These are phyloP conservation scores for Dicyrtoma fusca DNA, from an alignment of 2,888 invertebrate genomes.

Conservation along the genomic window DNA sequence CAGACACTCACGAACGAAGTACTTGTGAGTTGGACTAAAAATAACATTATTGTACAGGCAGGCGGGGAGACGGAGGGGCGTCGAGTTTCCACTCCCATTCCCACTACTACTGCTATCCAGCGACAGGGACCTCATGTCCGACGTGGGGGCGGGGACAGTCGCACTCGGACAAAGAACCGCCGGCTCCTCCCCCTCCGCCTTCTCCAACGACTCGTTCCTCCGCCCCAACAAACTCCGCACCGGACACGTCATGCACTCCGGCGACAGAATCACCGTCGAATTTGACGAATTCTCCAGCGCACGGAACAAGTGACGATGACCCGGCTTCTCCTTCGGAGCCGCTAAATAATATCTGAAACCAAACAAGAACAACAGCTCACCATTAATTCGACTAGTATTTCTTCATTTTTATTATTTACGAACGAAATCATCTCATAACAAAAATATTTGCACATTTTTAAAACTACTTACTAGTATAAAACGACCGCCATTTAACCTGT, in stretches of 20 bases:
- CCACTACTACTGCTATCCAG: too few species aligned
- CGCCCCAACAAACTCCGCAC: constrained; percentile 20
- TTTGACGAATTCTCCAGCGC: constrained; percentile 63
- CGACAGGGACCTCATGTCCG: neutral
- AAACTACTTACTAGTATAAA: too few species aligned
- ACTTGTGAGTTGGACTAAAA: constrained; percentile 60
- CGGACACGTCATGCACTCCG: constrained; percentile 61
- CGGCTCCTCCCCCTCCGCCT: constrained; percentile 15
- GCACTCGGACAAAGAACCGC: neutral
- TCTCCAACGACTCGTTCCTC: constrained; percentile 10
- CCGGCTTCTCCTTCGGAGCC: constrained; percentile 75
- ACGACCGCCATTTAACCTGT: too few species aligned
- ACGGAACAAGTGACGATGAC: constrained; percentile 80
- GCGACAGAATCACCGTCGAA: constrained; percentile 57
- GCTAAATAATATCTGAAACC: constrained; percentile 84
- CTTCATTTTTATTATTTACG: too few species aligned
- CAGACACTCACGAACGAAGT: constrained; percentile 75
- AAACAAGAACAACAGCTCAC: too few species aligned
- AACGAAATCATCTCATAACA: too few species aligned
- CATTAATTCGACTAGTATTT: too few species aligned
- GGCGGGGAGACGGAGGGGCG: constrained; percentile 40
- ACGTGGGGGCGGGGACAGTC: neutral
- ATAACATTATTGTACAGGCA: constrained; percentile 55
- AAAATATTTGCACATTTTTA: too few species aligned
- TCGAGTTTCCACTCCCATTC: neutral